Conservation (phyloP, 1,140 invertebrate species). For the Physella acuta region DNA sequence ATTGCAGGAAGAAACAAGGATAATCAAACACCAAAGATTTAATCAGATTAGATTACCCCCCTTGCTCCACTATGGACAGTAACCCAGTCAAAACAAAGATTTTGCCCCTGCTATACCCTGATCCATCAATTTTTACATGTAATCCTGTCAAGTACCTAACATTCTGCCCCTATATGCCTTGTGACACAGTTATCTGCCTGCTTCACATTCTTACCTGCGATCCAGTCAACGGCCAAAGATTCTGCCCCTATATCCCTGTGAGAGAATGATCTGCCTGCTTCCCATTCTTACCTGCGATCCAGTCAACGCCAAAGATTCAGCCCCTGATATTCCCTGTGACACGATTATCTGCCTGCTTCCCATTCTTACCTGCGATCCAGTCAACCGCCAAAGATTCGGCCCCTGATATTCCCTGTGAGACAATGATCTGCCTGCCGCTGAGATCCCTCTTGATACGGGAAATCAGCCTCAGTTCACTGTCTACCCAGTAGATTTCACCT, state of each 20-base stretch:
- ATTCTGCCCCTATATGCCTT: too few species aligned
- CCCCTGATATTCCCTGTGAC: slow-evolving; percentile 62
- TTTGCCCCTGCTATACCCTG: too few species aligned
- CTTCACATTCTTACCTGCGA: slow-evolving; percentile 67
- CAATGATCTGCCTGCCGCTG: slow-evolving; percentile 67
- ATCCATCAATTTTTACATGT: too few species aligned
- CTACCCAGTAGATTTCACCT: slow-evolving; percentile 79
- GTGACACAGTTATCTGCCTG: too few species aligned
- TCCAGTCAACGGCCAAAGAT: slow-evolving; percentile 68
- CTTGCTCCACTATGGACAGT: too few species aligned
- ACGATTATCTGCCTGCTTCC: too few species aligned
- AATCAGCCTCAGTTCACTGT: slow-evolving; percentile 74
- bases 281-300: slow-evolving; percentile 67
- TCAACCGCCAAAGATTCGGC: slow-evolving; percentile 68
- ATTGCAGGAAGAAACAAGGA: too few species aligned
- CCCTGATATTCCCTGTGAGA: slow-evolving; percentile 63
- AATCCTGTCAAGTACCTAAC: too few species aligned
- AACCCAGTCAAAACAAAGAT: too few species aligned
- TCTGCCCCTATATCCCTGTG: slow-evolving; percentile 65
- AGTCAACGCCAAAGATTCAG: slow-evolving; percentile 70
- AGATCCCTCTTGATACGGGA: slow-evolving; percentile 78
- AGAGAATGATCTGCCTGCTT: too few species aligned
- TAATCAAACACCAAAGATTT: too few species aligned
- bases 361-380: slow-evolving; percentile 66
- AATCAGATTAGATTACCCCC: too few species aligned